These are phyloP conservation scores for Stictocephala bisonia DNA, from an alignment of 2,888 invertebrate species.

Conservation along the genomic window DNA sequence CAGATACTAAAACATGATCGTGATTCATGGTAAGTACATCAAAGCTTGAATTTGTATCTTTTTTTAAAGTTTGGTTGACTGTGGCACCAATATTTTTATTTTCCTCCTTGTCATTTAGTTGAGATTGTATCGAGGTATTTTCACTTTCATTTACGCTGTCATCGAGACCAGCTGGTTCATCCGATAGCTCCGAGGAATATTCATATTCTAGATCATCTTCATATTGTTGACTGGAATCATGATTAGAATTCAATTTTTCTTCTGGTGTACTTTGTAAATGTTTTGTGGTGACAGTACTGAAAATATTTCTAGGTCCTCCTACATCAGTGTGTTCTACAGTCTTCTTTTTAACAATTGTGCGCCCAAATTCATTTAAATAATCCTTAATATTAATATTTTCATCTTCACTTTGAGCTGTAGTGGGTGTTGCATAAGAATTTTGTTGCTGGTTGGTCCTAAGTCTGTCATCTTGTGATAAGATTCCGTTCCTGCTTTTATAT, in stretches of 20 bases:
- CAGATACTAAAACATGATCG: slow-evolving; percentile 68
- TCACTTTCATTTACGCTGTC: slow-evolving; percentile 17
- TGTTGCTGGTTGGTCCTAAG: background rate
- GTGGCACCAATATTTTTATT: background rate
- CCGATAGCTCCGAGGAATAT: slow-evolving; percentile 11
- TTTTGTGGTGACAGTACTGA: background rate
- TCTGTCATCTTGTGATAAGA: background rate
- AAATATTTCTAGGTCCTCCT: background rate
- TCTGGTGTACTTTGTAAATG: background rate
- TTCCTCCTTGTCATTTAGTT: background rate
- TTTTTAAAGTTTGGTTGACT: background rate
- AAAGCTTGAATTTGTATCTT: slow-evolving; percentile 62
- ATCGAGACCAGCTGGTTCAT: background rate
- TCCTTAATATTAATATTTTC: slow-evolving; percentile 27
- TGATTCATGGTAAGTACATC: slow-evolving; percentile 71
- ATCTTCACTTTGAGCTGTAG: slow-evolving; percentile 6
- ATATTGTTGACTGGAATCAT: background rate
- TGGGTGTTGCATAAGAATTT: background rate
- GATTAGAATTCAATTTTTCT: slow-evolving; percentile 14
- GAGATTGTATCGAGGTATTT: slow-evolving; percentile 1
- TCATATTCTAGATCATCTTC: slow-evolving; percentile 29
- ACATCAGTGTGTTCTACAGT: background rate
- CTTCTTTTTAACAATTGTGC: slow-evolving; percentile 42
- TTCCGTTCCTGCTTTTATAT: slow-evolving; percentile 32
- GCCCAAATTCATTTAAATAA: slow-evolving; percentile 30